These are phyloP conservation scores for Lycocerus yunnanus DNA, from an alignment of 2,888 invertebrate species.

Conservation along the genomic window DNA sequence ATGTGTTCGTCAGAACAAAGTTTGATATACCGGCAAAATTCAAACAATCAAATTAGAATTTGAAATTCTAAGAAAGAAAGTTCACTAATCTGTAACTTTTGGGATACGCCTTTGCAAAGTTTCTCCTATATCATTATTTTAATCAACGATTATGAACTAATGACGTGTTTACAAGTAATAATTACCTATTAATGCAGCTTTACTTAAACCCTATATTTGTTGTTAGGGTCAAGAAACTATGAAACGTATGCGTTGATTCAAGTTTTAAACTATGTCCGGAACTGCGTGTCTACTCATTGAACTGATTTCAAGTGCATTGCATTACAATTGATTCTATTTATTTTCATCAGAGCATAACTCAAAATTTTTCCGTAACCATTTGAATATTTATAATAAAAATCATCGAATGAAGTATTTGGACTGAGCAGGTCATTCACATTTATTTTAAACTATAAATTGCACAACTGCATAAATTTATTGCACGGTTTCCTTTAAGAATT, in stretches of 20 bases:
- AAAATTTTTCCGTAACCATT: neutral
- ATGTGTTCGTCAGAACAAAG: neutral
- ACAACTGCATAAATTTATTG: neutral
- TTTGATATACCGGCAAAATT: neutral
- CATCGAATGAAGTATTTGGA: neutral
- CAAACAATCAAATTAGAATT: neutral
- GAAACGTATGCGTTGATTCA: neutral
- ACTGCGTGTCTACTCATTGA: neutral
- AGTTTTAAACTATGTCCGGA: neutral
- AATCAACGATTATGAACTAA: neutral
- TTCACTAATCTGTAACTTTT: neutral
- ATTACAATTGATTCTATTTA: neutral
- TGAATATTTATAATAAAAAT: neutral
- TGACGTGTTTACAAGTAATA: slow-evolving; percentile 1
- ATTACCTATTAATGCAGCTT: neutral
- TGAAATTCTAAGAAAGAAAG: neutral
- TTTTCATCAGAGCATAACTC: neutral
- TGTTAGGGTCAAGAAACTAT: slow-evolving; percentile 1
- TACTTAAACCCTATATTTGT: neutral
- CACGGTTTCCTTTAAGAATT: neutral
- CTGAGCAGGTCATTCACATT: neutral
- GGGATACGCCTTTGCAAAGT: neutral
- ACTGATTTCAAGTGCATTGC: neutral
- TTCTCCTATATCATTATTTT: neutral
- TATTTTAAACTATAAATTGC: neutral